Evolutionary conservation across 2,113 vertebrate species (phyloP).

Genomic region (Phyllostomus hastatus): DNA sequence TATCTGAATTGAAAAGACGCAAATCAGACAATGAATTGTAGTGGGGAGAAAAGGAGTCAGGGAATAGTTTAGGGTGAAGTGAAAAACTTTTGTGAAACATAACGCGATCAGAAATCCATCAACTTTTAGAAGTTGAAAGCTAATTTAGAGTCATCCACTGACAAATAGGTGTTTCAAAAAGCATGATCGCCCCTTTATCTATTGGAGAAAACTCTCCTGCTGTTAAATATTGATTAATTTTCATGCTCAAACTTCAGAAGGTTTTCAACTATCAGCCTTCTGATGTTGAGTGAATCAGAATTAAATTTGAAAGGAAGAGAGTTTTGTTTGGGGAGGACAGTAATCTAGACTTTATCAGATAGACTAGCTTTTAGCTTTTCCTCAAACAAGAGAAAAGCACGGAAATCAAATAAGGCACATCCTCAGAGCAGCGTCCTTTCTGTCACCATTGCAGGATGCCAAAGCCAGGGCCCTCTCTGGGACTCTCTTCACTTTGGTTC

Average conservation of each 20-base stretch:
- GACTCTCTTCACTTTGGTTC: background rate
- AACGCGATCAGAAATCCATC: conserved; percentile 23
- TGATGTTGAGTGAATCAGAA: background rate
- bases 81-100: background rate
- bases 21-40: conserved; percentile 22
- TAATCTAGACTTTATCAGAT: background rate
- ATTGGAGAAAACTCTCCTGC: background rate
- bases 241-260: background rate
- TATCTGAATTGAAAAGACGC: conserved; percentile 21
- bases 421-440: background rate
- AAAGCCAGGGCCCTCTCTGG: background rate
- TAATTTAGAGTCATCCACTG: background rate
- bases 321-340: background rate
- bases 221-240: background rate
- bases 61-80: background rate
- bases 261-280: background rate
- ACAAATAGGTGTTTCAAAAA: background rate
- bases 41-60: background rate
- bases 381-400: background rate
- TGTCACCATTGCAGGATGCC: background rate
- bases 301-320: background rate
- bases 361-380: background rate
- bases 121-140: background rate
- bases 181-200: background rate
- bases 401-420: background rate